Base-by-base conservation (phyloP, 2,888 invertebrate species). In the Physocephala rufipes region DNA sequence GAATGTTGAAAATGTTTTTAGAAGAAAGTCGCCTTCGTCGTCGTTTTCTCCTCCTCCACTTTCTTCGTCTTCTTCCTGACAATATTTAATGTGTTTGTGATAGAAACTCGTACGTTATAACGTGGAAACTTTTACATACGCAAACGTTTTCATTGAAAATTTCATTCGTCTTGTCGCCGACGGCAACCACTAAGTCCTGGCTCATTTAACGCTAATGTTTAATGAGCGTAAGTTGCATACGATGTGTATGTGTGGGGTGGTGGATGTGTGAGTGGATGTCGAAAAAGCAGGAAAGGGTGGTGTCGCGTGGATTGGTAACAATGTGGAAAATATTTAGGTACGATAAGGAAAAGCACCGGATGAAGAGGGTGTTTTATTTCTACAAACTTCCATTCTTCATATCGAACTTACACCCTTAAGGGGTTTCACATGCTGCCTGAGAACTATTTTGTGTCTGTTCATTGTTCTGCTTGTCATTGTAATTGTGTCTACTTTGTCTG, bases 111-210 rank as follows among this genome's bases (percentile, higher is more conserved):
- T 61, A 30, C 36, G 61, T 61, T 61, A 30, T 19, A 30, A 30
- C 19, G 36, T 49, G 0, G 9, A 62, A 62, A 62, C 7, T 24
- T 49, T 53, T 53, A 36, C 19, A 36, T 26, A 26, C 21, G 26
- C 51, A 58, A 67, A 67, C 58, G 67, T 67, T 67, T 67, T 67
- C 55, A 67, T 67, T 67, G 36, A 36, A 45, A 67, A 26, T 67
- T 55, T 58, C 36, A 15, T 26, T 13, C 28, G 24, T 49, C 53
- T 30, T 51, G 51, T 28, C 53, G 51, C 65, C 51, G 53, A 36
- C 51, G 36, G 53, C 51, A 51, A 53, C 51, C 51, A 21, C 36
- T 36, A 36, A 51, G 30, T 51, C 19, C 9, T 26, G 28, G 24
- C 58, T 58, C 58, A 16, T 58, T 58, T 36, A 9, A 36, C 9